Evolutionary conservation across 2,797 vertebrate species (phyloP), one percentile per base, ranked within the genome.

Genomic region (Hyperoplus lanceolatus): DNA sequence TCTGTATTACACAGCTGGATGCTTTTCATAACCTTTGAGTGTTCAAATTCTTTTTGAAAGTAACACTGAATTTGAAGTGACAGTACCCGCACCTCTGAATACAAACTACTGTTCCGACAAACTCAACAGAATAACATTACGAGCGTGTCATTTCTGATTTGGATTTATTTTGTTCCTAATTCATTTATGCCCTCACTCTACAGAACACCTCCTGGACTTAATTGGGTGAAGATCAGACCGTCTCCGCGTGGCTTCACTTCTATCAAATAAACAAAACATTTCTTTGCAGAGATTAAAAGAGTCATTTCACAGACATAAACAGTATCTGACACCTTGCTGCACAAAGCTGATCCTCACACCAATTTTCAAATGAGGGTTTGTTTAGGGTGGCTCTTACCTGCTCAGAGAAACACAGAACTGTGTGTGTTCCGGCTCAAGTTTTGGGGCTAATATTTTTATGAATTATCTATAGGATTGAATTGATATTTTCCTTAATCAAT

Each of bases 241-340:
- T 51, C 60, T 84, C 69, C 61, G 73, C 67, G 50, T 8, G 64
- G 14, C 8, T 66, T 84, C 50, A 45, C 41, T 65, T 74, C 72
- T 9, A 88, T 83, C 58, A 73, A 85, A 76, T 66, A 58, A 87
- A 73, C 73, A 72, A 36, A 56, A 49, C 46, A 60, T 58, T 54
- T 56, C 66, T 59, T 29, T 39, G 55, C 43, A 8, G 53, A 49
- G 48, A 80, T 76, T 77, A 76, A 72, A 69, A 66, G 54, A 57
- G 38, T 79, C 4, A 59, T 48, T 89, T 42, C 49, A 46, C 55
- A 61, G 69, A 74, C 12, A 59, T 69, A 18, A 57, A 56, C 43
- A 15, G 51, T 62, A 10, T 38, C 50, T 39, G 43, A 72, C 45
- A 18, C 36, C 18, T 45, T 21, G 64, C 67, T 21, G 15, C 53